phyloP scores from a whole-genome alignment of 2,113 vertebrate genomes.

The Solea senegalensis region DNA sequence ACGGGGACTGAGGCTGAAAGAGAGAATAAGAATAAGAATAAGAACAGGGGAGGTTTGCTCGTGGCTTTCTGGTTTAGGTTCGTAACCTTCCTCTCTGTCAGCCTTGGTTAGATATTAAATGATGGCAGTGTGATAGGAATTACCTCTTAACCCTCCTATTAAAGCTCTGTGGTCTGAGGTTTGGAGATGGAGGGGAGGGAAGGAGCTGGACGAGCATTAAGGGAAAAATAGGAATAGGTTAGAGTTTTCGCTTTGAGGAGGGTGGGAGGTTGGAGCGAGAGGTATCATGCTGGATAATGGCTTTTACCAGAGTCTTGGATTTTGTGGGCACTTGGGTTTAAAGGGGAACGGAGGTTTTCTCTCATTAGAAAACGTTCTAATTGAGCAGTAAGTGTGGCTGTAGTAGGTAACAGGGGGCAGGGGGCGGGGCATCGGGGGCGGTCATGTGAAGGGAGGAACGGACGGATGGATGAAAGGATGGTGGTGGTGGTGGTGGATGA shows the following conservation, averaged over 20 bases:
- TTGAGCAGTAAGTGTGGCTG: conserved; percentile 25
- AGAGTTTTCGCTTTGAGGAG: conserved; percentile 35
- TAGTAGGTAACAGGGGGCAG: conserved; percentile 19
- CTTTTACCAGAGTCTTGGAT: conserved; percentile 43
- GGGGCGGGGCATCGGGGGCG: conserved; percentile 51
- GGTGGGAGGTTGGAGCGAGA: conserved; percentile 47
- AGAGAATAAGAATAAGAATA: conserved; percentile 28
- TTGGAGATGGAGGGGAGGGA: conserved; percentile 61
- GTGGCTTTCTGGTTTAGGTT: conserved; percentile 76
- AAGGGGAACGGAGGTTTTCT: conserved; percentile 5
- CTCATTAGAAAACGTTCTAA: conserved; percentile 35
- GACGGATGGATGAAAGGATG: conserved; percentile 36
- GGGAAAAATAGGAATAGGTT: conserved; percentile 49
- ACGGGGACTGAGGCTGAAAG: conserved; percentile 16
- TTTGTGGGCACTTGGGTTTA: conserved; percentile 2
- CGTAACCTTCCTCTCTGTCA: conserved; percentile 76
- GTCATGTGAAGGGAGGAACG: conserved; percentile 31
- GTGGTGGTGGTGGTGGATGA: conserved; percentile 29
- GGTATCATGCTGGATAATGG: conserved; percentile 49
- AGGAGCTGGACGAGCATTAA: conserved; percentile 63
- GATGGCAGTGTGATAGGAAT: conserved; percentile 80
- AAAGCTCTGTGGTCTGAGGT: conserved; percentile 78
- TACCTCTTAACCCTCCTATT: conserved; percentile 78
- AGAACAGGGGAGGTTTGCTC: conserved; percentile 48
- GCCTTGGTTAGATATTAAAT: conserved; percentile 76